Conservation (phyloP, 2,888 invertebrate species). For the Volucella inflata region DNA sequence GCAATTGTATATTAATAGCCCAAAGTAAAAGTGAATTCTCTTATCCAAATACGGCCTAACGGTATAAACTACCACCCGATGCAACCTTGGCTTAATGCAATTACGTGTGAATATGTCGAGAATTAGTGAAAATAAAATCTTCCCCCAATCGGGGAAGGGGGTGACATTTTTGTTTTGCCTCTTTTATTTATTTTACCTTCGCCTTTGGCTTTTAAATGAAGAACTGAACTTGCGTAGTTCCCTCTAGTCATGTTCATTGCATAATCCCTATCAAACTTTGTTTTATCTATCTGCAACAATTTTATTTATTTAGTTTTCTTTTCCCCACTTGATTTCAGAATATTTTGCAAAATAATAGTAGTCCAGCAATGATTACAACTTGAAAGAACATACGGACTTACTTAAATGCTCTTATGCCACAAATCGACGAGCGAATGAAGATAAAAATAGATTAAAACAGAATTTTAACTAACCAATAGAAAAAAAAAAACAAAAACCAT, state of each 20-base stretch:
- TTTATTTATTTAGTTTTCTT: conserved; percentile 26
- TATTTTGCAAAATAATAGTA: conserved; percentile 69
- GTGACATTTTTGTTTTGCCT: conserved; percentile 47
- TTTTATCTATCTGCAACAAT: conserved; percentile 30
- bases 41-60: conserved; percentile 27
- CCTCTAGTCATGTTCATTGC: conserved; percentile 56
- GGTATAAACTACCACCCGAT: conserved; percentile 42
- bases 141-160: conserved; percentile 17
- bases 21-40: conserved; percentile 77
- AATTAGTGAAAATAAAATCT: conserved; percentile 29
- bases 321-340: conserved; percentile 60
- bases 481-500: conserved; percentile 20
- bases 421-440: conserved; percentile 64
- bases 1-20: conserved; percentile 55
- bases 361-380: conserved; percentile 63
- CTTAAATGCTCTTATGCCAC: conserved; percentile 62
- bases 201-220: conserved; percentile 71
- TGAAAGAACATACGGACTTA: conserved; percentile 52
- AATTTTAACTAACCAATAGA: conserved; percentile 52
- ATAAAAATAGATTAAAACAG: conserved; percentile 36
- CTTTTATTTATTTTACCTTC: conserved; percentile 64
- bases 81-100: conserved; percentile 71
- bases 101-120: conserved; percentile 64
- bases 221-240: conserved; percentile 70
- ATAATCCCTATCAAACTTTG: conserved; percentile 61